Evolutionary conservation across 2,888 invertebrate species (phyloP), one percentile per base, ranked within the genome.

Genomic region (Thysanoteuthis rhombus): DNA sequence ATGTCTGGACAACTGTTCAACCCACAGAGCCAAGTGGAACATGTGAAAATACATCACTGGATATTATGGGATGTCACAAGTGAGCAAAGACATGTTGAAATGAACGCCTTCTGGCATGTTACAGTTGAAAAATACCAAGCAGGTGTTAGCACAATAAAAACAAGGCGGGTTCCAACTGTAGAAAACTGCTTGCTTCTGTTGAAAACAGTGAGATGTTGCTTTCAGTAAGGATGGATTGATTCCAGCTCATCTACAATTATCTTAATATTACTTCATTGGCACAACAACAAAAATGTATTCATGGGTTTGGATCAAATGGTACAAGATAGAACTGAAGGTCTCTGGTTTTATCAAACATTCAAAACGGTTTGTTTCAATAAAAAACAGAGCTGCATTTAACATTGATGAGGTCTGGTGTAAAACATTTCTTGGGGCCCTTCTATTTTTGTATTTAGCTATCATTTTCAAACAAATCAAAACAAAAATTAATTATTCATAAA

Each of bases 41-140:
- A 75, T 75, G 75, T n/a, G n/a, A 75, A 75, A 75, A 75, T n/a
- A 75, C n/a, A 75, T 75, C n/a, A 4, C 75, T 75, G n/a, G 75
- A 75, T 75, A 75, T 75, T 75, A n/a, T 75, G 75, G 75, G n/a
- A 75, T 75, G 75, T 75, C 75, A 75, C 75, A 75, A 75, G 75
- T 75, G 75, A 75, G 75, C 12, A 75, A 75, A 75, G 75, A 75
- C 75, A 75, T 75, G 75, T 75, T 75, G n/a, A 75, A 75, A 75
- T n/a, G 75, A 75, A 75, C 75, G 75, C 75, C 75, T 75, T n/a
- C 75, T 75, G 75, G 75, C 75, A 75, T 75, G 75, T 75, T 75
- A 36, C n/a, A 75, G n/a, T 75, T 75, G 75, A 75, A 75, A 36
- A 75, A 75, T 75, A 75, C n/a, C 75, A n/a, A 36, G 75, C 75